Base-by-base conservation (phyloP, 1,140 invertebrate genomes). In the Tenebrio molitor region DNA sequence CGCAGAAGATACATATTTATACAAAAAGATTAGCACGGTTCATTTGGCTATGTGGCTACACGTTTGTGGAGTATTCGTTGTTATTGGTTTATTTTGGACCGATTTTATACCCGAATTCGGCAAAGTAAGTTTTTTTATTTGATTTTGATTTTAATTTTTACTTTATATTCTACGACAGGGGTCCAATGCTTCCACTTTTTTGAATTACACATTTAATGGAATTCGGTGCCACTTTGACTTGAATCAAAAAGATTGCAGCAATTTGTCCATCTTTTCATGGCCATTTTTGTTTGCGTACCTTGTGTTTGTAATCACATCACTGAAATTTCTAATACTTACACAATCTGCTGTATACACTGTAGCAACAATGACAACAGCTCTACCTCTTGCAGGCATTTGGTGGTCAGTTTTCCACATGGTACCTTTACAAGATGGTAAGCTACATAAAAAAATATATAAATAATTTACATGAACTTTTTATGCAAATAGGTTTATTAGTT, bases 261-360 rank as follows among this genome's bases (percentile, higher is more conserved):
- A 84, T 69, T 76, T 86, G 1, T 80, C 84, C 1, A 67, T 81
- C n/a, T 85, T 86, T 41, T 84, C 83, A 8, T 87, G 87, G 86
- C 78, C 81, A 3, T 87, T 88, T 69, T 76, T 87, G 10, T 19
- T 84, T 0, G 80, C 84, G 1, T 87, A 88, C 71, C 75, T 85
- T 3, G 64, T 79, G 1, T 88, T 87, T 70, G 73, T 78, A 0
- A 80, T 87, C 33, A 82, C 84, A 1, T 84, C 84, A 1, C 42
- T 87, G 1, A 83, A 86, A 70, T 87, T 89, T 69, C 78, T 88
- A n/a, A 84, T 87, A 0, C 81, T 88, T 46, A 84, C 84, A 39
- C 86, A 89, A 77, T 88, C 86, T 21, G 85, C 88, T 6, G 86
- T 89, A 1, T 87, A 89, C 71, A 88, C 85, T 1, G 83, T 89